Evolutionary conservation across 2,888 invertebrate genomes (phyloP), one percentile per base, ranked within the genome.

Genomic region (Ligdia adustata): DNA sequence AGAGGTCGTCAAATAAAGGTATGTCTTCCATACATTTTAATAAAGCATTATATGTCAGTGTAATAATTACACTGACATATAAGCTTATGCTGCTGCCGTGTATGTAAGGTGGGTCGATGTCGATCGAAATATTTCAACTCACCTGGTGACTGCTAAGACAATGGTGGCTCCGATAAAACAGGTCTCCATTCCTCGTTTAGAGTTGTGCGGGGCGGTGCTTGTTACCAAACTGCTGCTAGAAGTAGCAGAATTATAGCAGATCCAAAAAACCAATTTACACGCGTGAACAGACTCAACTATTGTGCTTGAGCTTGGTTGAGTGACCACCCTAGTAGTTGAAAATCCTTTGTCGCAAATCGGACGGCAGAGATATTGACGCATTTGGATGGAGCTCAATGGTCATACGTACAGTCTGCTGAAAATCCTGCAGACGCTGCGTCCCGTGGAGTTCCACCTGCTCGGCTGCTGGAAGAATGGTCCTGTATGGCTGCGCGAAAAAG

Each of bases 1-100:
- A 93, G 99, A 84, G 99, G 99, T 52, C 93, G 99, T 76, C 99
- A 99, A 91, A 99, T 99, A 64, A 99, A 99, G 94, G 99, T 98
- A 74, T 55, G 68, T n/a, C n/a, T n/a, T n/a, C n/a, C n/a, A n/a
- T n/a, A n/a, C n/a, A n/a, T n/a, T n/a, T n/a, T n/a, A n/a, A n/a
- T n/a, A n/a, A n/a, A n/a, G n/a, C n/a, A n/a, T 7, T 7, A 22
- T 22, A 22, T n/a, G n/a, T n/a, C n/a, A n/a, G n/a, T n/a, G n/a
- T n/a, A n/a, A n/a, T n/a, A n/a, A n/a, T n/a, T n/a, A n/a, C n/a
- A n/a, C n/a, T n/a, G n/a, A n/a, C n/a, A n/a, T 22, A 22, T 22
- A 7, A 7, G n/a, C n/a, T n/a, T n/a, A 95, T 24, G 99, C 99
- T 94, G 98, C 95, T 9, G 99, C 99, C 47, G 99, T 99, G 80